A percentile compares a stretch with the other conserved stretches of the same genome.
phyloP scores from a whole-genome alignment of 2,888 invertebrate genomes.

The Amaurobius ferox region DNA sequence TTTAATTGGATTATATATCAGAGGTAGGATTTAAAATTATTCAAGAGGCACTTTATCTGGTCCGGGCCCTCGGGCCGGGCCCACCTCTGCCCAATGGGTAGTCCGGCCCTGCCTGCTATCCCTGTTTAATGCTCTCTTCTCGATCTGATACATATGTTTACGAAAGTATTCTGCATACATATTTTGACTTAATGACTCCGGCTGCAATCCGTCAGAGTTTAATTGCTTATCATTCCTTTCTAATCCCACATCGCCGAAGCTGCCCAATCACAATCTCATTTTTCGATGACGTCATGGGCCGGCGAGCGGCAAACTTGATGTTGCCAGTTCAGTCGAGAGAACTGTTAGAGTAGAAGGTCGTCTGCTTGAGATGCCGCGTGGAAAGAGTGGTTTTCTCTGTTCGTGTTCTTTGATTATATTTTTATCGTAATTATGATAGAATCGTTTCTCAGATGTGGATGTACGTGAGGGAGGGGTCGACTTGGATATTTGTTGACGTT shows the following conservation, averaged over 20 bases:
- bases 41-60: no score
- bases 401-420: background rate
- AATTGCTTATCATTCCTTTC: background rate
- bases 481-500: background rate
- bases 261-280: background rate
- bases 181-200: no score
- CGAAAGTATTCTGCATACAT: no score
- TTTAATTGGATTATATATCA: no score
- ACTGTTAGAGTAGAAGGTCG: conserved; percentile 42
- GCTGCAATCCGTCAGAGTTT: no score
- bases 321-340: conserved; percentile 45
- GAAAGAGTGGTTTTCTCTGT: background rate
- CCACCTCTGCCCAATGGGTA: no score
- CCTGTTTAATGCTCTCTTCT: no score
- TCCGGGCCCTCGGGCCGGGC: no score
- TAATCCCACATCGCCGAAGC: background rate
- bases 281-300: conserved; percentile 44
- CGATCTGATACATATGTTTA: no score
- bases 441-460: background rate
- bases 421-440: background rate
- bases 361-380: conserved; percentile 36
- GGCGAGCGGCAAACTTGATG: conserved; percentile 55
- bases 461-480: background rate
- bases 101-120: no score
- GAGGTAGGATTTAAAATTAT: no score